Conservation (phyloP, 2,888 invertebrate genomes). For the Congeria kusceri region DNA sequence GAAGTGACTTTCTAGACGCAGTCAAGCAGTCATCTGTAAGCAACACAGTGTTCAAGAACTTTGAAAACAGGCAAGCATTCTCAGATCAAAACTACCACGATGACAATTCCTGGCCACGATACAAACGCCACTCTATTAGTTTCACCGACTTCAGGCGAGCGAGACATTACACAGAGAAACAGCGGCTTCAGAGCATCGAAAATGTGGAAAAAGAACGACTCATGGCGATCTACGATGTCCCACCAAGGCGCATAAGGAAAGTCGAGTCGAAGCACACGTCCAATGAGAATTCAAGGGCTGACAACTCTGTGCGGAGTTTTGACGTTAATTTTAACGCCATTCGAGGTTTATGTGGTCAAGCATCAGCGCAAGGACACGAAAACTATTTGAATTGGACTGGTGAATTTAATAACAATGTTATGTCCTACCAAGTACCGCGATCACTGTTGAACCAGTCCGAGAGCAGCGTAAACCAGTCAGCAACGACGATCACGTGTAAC, state of each 20-base stretch:
- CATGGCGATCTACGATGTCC: constrained; percentile 79
- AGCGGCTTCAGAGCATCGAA: constrained; percentile 75
- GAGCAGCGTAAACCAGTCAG: constrained; percentile 25
- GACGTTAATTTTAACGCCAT: constrained; percentile 54
- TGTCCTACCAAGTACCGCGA: constrained; percentile 63
- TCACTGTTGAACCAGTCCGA: background rate
- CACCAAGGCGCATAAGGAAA: constrained; percentile 74
- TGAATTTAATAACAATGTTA: constrained; percentile 65
- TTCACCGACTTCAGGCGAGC: constrained; percentile 77
- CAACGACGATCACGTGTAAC: constrained; percentile 26
- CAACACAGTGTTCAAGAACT: constrained; percentile 67
- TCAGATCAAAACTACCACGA: constrained; percentile 66
- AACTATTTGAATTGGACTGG: constrained; percentile 61
- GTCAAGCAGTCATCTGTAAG: constrained; percentile 56
- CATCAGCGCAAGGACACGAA: constrained; percentile 41
- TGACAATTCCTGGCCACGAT: constrained; percentile 70
- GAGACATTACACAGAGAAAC: constrained; percentile 69
- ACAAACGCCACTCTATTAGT: constrained; percentile 80
- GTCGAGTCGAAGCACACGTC: constrained; percentile 60
- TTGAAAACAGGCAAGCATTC: constrained; percentile 59
- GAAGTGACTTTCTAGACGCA: constrained; percentile 69
- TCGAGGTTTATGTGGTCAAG: constrained; percentile 27
- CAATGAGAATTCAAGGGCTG: constrained; percentile 20
- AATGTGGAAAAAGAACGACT: constrained; percentile 74
- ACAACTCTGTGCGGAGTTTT: constrained; percentile 38